Evolutionary conservation across 2,113 vertebrate genomes (phyloP), one percentile per base, ranked within the genome.

Genomic region (Galbula dea): DNA sequence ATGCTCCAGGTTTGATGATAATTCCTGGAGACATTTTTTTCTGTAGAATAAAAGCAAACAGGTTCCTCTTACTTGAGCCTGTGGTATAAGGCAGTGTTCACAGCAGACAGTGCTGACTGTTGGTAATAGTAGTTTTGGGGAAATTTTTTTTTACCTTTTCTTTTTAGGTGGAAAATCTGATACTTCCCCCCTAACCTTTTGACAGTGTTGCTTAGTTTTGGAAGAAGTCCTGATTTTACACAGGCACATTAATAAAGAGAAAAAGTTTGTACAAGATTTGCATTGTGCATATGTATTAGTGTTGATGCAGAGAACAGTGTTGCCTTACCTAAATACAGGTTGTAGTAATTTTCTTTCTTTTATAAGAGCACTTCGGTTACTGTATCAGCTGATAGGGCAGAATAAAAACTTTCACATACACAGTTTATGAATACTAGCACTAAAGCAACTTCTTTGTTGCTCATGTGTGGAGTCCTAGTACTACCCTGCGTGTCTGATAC

Each of bases 331-430:
- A 80, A 82, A 79, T 52, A 16, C 6, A 90, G n/a, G 36, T 29
- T 85, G 94, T 63, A 58, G 27, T 72, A 59, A 34, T 93, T 94
- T 86, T 76, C 45, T 11, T 72, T 88, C 71, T 79, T 88, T 73
- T 5, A 10, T 55, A 46, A 75, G 71, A 32, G 66, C 63, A 43
- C 65, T 58, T 75, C 26, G 54, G 87, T 72, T 2, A 6, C 61
- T 41, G 0, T 26, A 36, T 79, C 85, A 83, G 32, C 65, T 7
- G 34, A 11, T 14, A 41, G 4, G 14, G 81, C 88, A 87, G 17
- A 6, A 45, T 11, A 69, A 57, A 73, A 66, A 27, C 1, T 10
- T 41, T 54, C 32, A 5, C 0, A 0, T 49, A 18, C 6, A 2
- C 26, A 10, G 3, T 19, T 12, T n/a, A 54, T 6, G 11, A 73